A percentile compares a stretch with the other conserved stretches of the same genome.
phyloP scores from a whole-genome alignment of 2,888 invertebrate species.

The Dryomyza anilis region DNA sequence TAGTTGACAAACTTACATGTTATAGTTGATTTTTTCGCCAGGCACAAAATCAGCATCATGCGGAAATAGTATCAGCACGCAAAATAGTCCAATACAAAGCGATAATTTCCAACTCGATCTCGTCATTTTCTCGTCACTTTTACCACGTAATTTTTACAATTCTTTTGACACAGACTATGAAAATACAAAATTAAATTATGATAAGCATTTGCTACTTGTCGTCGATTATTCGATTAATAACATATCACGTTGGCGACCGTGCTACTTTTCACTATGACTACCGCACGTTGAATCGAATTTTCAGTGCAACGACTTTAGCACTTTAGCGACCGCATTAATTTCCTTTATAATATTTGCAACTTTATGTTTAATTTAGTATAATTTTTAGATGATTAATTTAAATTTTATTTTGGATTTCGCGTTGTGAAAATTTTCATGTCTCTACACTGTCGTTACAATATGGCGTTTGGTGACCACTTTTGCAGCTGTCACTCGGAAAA shows the following conservation, averaged over 20 bases:
- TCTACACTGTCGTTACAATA: constrained; percentile 42
- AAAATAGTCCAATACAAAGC: constrained; percentile 43
- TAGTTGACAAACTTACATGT: constrained; percentile 50
- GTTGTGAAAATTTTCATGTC: constrained; percentile 40
- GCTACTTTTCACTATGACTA: background rate
- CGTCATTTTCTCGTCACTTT: constrained; percentile 25
- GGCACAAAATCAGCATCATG: constrained; percentile 52
- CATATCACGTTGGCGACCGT: constrained; percentile 14
- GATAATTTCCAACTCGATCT: constrained; percentile 42
- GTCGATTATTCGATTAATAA: no score
- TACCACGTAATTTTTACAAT: no score
- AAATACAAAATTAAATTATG: constrained; percentile 1
- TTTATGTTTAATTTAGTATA: background rate
- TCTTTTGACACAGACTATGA: background rate
- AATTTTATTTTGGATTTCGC: constrained; percentile 18
- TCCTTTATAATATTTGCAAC: background rate
- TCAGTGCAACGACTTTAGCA: background rate
- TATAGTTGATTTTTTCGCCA: constrained; percentile 60
- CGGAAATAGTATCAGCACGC: constrained; percentile 52
- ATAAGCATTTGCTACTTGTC: background rate
- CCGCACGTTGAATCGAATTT: background rate
- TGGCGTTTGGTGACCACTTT: constrained; percentile 33
- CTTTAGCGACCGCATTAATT: constrained; percentile 2
- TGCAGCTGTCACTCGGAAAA: constrained; percentile 33
- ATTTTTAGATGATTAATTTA: constrained; percentile 12